phyloP scores from a whole-genome alignment of 2,797 vertebrate genomes.

The Falco columbarius region DNA sequence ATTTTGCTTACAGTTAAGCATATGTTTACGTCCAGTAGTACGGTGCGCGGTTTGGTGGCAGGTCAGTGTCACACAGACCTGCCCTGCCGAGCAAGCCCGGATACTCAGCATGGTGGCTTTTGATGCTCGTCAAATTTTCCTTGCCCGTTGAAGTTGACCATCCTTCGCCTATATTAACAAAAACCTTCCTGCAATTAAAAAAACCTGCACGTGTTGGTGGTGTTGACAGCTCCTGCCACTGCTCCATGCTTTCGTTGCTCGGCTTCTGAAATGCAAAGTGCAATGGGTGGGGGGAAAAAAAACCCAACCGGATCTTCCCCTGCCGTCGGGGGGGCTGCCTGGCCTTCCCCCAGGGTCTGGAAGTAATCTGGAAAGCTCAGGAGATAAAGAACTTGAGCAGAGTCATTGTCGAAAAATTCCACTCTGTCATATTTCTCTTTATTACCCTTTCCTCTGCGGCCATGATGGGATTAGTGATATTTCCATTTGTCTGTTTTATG shows the following conservation, averaged over 20 bases:
- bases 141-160: not conserved
- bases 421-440: constrained; percentile 34
- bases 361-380: not conserved
- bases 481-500: constrained; percentile 69
- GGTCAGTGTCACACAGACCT: not conserved
- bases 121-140: not conserved
- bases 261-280: not conserved
- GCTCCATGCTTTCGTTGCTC: not conserved
- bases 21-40: not conserved
- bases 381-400: constrained; percentile 8
- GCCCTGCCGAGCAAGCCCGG: not conserved
- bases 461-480: constrained; percentile 64
- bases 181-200: not conserved
- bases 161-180: not conserved
- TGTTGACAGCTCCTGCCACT: not conserved
- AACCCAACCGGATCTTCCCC: not conserved
- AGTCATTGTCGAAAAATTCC: constrained; percentile 6
- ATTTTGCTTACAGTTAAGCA: not conserved
- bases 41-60: not conserved
- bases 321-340: not conserved
- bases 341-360: constrained; percentile 3
- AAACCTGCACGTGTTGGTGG: not conserved
- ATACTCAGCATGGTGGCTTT: not conserved
- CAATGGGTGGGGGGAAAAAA: too few relatives aligned
- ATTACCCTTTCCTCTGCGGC: constrained; percentile 42